These are phyloP conservation scores for Tolypeutes matacus DNA, from an alignment of 2,797 vertebrate genomes.

Conservation along the genomic window DNA sequence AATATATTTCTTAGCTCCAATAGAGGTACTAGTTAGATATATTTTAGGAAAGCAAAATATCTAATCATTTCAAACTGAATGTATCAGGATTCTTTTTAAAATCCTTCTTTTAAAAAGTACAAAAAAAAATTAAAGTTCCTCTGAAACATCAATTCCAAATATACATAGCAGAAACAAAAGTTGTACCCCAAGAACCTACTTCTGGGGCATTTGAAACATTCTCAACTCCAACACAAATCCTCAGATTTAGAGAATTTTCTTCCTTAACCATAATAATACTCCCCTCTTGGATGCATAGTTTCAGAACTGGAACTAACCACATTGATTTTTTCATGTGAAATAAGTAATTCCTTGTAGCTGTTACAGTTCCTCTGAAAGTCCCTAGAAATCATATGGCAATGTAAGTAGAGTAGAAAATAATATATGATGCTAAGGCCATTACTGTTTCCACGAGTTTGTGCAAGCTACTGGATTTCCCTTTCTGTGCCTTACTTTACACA, in stretches of 20 bases:
- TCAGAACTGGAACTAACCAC: background rate
- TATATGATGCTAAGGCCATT: background rate
- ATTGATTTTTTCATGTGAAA: background rate
- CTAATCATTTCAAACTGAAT: background rate
- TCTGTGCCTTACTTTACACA: background rate
- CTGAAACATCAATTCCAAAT: background rate
- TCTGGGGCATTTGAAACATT: background rate
- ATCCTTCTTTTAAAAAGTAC: background rate
- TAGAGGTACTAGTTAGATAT: background rate
- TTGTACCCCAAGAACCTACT: background rate
- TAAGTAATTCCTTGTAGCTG: background rate
- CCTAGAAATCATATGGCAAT: background rate
- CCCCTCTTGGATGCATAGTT: background rate
- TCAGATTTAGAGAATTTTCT: constrained; percentile 30
- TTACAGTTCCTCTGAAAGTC: background rate
- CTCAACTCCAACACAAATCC: background rate
- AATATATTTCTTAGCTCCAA: background rate
- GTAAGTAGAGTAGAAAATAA: background rate
- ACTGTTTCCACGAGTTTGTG: background rate
- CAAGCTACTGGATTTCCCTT: background rate
- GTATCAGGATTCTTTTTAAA: background rate
- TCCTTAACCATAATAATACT: background rate
- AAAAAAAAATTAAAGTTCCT: background rate
- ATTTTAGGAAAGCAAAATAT: background rate
- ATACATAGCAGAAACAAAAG: background rate